A percentile compares a stretch with the other conserved stretches of the same genome.
Evolutionary conservation across 2,797 vertebrate genomes (phyloP).

Genomic region (Scleropages formosus): DNA sequence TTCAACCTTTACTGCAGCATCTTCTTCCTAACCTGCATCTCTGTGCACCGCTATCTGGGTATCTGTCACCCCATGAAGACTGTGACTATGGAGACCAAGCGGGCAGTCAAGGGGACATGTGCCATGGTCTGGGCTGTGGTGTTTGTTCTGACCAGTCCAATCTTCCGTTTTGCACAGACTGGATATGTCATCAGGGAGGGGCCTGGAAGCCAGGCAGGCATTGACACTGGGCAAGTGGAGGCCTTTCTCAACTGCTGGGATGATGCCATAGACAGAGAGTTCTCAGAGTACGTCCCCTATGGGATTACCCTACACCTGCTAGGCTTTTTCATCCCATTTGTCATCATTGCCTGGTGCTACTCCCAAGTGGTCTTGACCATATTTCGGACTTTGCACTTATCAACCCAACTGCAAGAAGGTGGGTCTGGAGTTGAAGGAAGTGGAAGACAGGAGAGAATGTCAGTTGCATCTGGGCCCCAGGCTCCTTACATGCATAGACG

Average conservation of each 20-base stretch:
- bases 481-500: conserved; percentile 68
- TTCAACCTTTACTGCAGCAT: conserved; percentile 82
- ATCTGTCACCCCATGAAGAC: conserved; percentile 80
- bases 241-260: conserved; percentile 74
- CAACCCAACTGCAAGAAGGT: conserved; percentile 47
- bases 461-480: conserved; percentile 54
- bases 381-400: conserved; percentile 65
- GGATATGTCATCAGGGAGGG: conserved; percentile 55
- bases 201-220: conserved; percentile 29
- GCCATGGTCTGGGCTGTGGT: conserved; percentile 75
- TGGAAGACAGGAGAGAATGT: conserved; percentile 49
- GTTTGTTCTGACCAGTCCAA: conserved; percentile 74
- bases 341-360: conserved; percentile 79
- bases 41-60: conserved; percentile 73
- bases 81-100: conserved; percentile 73
- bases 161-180: conserved; percentile 76
- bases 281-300: conserved; percentile 74
- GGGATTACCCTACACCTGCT: conserved; percentile 73
- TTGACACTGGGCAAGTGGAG: conserved; percentile 41
- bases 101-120: conserved; percentile 69
- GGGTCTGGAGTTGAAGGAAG: conserved; percentile 39
- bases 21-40: conserved; percentile 82
- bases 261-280: conserved; percentile 74
- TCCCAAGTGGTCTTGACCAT: conserved; percentile 75
- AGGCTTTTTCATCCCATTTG: conserved; percentile 76